phyloP scores from a whole-genome alignment of 2,888 invertebrate species.

The Apodemia zela region DNA sequence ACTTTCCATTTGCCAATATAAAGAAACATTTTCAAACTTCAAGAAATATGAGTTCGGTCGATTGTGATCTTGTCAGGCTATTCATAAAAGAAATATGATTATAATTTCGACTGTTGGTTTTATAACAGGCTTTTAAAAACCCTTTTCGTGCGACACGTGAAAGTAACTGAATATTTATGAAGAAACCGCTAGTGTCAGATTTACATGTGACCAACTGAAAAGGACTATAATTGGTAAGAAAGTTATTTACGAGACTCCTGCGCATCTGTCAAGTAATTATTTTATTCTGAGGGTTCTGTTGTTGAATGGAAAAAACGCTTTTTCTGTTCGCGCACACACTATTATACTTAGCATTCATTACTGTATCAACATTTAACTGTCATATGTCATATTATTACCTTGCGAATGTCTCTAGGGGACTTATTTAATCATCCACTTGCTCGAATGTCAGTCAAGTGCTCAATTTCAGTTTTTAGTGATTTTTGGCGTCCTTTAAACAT shows the following conservation, averaged over 20 bases:
- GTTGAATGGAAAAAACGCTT: background rate
- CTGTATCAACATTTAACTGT: too few relatives aligned
- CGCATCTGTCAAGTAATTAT: slow-evolving; percentile 41
- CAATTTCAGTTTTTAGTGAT: too few relatives aligned
- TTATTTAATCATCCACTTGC: too few relatives aligned
- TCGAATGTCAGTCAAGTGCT: too few relatives aligned
- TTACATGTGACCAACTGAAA: slow-evolving; percentile 45
- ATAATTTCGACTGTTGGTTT: slow-evolving; percentile 30
- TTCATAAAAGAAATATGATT: slow-evolving; percentile 31
- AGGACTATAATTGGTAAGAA: slow-evolving; percentile 58
- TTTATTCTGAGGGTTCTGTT: slow-evolving; percentile 33
- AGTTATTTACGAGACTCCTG: slow-evolving; percentile 50
- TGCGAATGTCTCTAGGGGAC: too few relatives aligned
- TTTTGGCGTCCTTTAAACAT: too few relatives aligned
- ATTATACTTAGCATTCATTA: too few relatives aligned
- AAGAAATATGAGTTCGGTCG: slow-evolving; percentile 39
- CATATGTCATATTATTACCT: too few relatives aligned
- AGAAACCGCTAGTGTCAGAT: slow-evolving; percentile 46
- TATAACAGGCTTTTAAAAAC: slow-evolving; percentile 28
- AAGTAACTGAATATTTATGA: slow-evolving; percentile 69
- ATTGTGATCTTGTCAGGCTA: slow-evolving; percentile 24
- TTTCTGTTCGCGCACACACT: background rate
- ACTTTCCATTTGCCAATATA: slow-evolving; percentile 56
- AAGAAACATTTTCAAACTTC: slow-evolving; percentile 54
- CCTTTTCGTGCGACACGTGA: slow-evolving; percentile 56